Conservation (phyloP, 2,888 invertebrate species). For the Coleophora deauratella region DNA sequence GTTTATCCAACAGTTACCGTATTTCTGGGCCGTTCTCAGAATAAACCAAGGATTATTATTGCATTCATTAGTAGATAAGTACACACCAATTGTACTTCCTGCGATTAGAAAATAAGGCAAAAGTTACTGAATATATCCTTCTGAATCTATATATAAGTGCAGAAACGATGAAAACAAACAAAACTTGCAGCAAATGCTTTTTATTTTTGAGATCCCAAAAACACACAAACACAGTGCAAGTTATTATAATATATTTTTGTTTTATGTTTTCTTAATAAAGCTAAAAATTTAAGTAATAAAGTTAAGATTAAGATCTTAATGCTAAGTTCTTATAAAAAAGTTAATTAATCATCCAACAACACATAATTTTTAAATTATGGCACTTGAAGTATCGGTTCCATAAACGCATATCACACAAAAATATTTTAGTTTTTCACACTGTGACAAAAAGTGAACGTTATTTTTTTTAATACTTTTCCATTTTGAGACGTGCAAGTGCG, state of each 20-base stretch:
- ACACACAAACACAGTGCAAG: conserved; percentile 68
- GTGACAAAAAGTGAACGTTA: not conserved
- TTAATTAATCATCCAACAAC: not conserved
- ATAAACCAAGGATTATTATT: conserved; percentile 5
- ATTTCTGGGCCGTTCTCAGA: conserved; percentile 7
- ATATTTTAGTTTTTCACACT: conserved; percentile 2
- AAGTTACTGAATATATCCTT: no score
- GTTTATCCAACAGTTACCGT: not conserved
- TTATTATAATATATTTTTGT: conserved; percentile 24
- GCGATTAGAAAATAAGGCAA: no score
- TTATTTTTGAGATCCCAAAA: conserved; percentile 75
- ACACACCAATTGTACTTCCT: no score
- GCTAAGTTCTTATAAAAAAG: no score
- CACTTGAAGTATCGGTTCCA: conserved; percentile 60
- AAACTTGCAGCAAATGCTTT: conserved; percentile 40
- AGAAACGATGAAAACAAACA: no score
- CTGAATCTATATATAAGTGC: no score
- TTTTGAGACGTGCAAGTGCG: no score
- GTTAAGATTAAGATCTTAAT: no score
- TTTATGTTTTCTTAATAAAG: conserved; percentile 1
- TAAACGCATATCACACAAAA: conserved; percentile 21
- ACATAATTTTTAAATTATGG: conserved; percentile 42
- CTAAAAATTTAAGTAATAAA: conserved; percentile 1
- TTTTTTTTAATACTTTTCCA: no score
- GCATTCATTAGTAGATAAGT: no score